Evolutionary conservation across 1,140 invertebrate genomes (phyloP), one percentile per base, ranked within the genome.

Genomic region (Ostrea edulis): DNA sequence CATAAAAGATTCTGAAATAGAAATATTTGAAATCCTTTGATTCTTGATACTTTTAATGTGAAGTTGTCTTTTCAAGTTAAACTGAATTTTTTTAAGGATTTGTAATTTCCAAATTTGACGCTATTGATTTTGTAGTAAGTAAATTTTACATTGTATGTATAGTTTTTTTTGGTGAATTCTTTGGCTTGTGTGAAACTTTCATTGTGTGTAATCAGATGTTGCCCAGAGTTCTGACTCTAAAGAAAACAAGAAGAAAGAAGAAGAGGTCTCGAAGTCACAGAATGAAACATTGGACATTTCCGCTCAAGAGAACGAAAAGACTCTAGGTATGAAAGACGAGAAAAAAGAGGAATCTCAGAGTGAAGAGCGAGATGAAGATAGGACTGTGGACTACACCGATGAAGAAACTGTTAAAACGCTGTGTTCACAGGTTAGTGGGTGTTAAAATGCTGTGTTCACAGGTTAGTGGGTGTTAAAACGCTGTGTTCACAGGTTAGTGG

Each of bases 401-500:
- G 85, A 87, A n/a, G 87, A 88, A 53, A 90, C 87, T 52, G 62
- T 84, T 0, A 88, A 84, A 53, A 25, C 65, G 65, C 29, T 89
- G 11, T 89, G 89, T 81, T 65, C 89, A 52, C 65, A 87, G 89
- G 89, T 89, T 22, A 71, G 77, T 17, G 51, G 44, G n/a, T 29
- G 22, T 20, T 35, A 7, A 81, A 1, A 35, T n/a, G 65, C 29
- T 89, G 11, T 89, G 89, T 81, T 65, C 89, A 52, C 65, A 87
- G 89, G 89, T 89, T 22, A 71, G 77, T 17, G 51, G 44, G n/a
- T 29, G 22, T 20, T 35, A 7, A 81, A 1, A 35, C n/a, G 65
- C 29, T 89, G 11, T 89, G 89, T 81, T 65, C 89, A 52, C 65
- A 87, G 89, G 89, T 89, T 22, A 71, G 77, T 17, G 51, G 44